phyloP scores from a whole-genome alignment of 2,888 invertebrate species.

The Sipha maydis region DNA sequence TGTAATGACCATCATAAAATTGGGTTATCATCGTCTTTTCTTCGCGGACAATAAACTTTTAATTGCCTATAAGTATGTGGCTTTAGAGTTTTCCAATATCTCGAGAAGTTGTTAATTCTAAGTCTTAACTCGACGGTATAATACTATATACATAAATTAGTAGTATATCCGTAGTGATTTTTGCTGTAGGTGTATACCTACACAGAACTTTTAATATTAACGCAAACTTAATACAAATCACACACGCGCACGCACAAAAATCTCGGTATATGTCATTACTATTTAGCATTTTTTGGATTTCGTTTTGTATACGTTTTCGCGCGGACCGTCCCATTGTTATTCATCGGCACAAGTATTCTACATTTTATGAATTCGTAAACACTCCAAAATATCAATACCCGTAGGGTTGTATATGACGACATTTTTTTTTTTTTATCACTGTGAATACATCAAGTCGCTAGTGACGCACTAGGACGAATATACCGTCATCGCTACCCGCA shows the following conservation, averaged over 20 bases:
- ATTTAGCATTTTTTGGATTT: neutral
- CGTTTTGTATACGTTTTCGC: neutral
- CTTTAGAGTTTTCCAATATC: slow-evolving; percentile 3
- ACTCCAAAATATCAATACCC: neutral
- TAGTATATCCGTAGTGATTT: too few species aligned
- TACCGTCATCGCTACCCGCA: neutral
- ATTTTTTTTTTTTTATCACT: neutral
- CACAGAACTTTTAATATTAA: neutral
- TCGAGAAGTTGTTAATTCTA: slow-evolving; percentile 5
- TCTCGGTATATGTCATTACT: neutral
- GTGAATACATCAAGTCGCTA: slow-evolving; percentile 5
- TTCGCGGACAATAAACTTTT: slow-evolving; percentile 4
- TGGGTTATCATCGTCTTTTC: neutral
- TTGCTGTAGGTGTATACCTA: neutral
- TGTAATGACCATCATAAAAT: neutral
- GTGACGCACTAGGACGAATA: neutral
- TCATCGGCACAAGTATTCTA: neutral
- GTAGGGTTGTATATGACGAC: neutral
- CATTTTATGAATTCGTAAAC: slow-evolving; percentile 15
- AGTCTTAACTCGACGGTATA: neutral
- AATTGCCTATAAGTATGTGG: slow-evolving; percentile 4
- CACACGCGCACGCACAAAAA: neutral
- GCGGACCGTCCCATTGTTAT: neutral
- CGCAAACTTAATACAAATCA: neutral
- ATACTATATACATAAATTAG: neutral